Conservation (phyloP, 2,888 invertebrate species). For the Parelbella ahira region DNA sequence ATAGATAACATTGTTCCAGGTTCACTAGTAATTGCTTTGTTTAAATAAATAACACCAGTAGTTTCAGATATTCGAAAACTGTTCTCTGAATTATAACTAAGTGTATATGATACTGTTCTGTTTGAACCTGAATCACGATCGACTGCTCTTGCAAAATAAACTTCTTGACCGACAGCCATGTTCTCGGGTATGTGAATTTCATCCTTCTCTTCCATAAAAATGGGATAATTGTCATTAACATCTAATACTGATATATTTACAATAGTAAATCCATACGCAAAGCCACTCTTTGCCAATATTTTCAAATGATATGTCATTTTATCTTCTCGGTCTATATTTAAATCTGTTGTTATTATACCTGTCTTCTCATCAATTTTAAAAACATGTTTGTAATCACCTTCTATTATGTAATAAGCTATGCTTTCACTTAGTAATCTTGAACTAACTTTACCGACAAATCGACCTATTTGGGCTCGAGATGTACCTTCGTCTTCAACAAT, state of each 20-base stretch:
- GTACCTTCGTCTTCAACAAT: constrained; percentile 90
- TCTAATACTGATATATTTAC: constrained; percentile 92
- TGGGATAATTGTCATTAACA: constrained; percentile 95
- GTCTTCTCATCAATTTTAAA: constrained; percentile 90
- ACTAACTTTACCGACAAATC: constrained; percentile 89
- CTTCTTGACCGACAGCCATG: constrained; percentile 95
- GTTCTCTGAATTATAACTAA: constrained; percentile 89
- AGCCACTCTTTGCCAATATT: constrained; percentile 88
- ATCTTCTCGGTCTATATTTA: constrained; percentile 91
- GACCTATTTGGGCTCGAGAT: constrained; percentile 79
- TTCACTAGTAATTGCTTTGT: constrained; percentile 87
- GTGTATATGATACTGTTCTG: constrained; percentile 89
- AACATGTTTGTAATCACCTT: constrained; percentile 87
- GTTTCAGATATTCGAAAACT: constrained; percentile 92
- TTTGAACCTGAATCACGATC: constrained; percentile 95
- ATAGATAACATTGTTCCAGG: constrained; percentile 86
- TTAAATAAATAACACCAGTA: constrained; percentile 93
- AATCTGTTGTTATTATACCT: constrained; percentile 89
- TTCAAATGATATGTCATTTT: constrained; percentile 87
- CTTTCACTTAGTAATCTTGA: constrained; percentile 82
- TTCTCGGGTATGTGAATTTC: constrained; percentile 91
- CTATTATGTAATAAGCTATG: constrained; percentile 87
- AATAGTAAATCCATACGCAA: constrained; percentile 87
- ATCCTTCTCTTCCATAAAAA: constrained; percentile 88
- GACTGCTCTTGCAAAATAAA: constrained; percentile 91